A percentile compares a stretch with the other conserved stretches of the same genome.
Conservation (phyloP, 2,797 vertebrate species). For the Parauchenoglanis ngamensis region DNA sequence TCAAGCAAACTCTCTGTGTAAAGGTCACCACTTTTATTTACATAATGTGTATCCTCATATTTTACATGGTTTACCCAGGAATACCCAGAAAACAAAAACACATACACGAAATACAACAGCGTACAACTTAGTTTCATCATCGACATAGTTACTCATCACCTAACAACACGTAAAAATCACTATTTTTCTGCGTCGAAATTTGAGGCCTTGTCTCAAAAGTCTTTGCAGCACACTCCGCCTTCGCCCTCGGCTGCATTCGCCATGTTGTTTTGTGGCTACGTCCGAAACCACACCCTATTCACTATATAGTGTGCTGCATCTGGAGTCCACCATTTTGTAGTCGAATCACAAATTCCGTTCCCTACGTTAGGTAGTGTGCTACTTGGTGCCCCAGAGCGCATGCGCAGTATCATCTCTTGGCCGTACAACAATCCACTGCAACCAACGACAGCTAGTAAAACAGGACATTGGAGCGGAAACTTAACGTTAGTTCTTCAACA, state of each 20-base stretch:
- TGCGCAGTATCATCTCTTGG: constrained; percentile 26
- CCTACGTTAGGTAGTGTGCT: constrained; percentile 29
- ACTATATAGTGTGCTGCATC: constrained; percentile 36
- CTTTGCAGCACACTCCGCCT: not conserved
- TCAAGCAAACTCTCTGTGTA: not conserved
- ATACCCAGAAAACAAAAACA: not conserved
- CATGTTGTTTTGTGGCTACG: constrained; percentile 25
- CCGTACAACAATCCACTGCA: constrained; percentile 14
- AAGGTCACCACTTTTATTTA: not conserved
- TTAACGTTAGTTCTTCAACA: not conserved
- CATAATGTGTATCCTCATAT: not conserved
- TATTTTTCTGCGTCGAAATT: not conserved
- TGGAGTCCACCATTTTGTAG: constrained; percentile 31
- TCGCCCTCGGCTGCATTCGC: not conserved
- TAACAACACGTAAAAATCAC: not conserved
- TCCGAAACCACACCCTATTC: constrained; percentile 39
- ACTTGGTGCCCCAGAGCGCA: constrained; percentile 26
- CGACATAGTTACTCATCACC: not conserved
- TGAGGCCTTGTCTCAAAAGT: constrained; percentile 25
- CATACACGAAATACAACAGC: not conserved
- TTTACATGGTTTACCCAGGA: not conserved
- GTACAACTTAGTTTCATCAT: not conserved
- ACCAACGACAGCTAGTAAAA: constrained; percentile 8
- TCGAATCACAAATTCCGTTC: constrained; percentile 29
- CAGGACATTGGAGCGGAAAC: not conserved